Evolutionary conservation across 2,797 vertebrate genomes (phyloP).

Genomic region (Emys orbicularis): DNA sequence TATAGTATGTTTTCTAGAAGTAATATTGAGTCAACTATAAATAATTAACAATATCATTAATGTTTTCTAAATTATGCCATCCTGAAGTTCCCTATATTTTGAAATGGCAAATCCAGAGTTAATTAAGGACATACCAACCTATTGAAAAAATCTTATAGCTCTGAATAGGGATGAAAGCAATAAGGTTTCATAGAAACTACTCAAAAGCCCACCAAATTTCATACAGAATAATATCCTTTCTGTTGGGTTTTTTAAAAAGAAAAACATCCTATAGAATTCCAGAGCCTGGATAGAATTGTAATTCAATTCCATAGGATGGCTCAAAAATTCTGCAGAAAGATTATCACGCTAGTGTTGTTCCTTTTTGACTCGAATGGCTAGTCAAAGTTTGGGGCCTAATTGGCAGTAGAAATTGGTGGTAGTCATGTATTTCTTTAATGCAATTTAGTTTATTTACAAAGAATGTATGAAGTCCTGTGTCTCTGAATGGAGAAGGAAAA

Average conservation of each 20-base stretch:
- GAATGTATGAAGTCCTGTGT: neutral
- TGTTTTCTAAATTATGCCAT: neutral
- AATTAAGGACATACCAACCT: neutral
- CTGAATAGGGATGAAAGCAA: neutral
- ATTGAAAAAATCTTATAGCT: neutral
- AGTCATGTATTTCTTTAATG: neutral
- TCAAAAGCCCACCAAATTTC: neutral
- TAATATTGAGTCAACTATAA: neutral
- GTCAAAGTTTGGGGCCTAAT: neutral
- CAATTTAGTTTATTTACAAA: neutral
- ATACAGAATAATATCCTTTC: neutral
- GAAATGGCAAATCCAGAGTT: neutral
- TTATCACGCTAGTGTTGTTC: neutral
- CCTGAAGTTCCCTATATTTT: neutral
- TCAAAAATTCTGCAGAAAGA: neutral
- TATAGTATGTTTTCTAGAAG: constrained; percentile 6
- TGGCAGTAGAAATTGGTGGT: neutral
- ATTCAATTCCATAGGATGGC: neutral
- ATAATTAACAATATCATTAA: neutral
- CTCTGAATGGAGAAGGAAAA: neutral
- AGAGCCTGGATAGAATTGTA: neutral
- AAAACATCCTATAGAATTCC: neutral
- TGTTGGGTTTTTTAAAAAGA: neutral
- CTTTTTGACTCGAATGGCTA: neutral
- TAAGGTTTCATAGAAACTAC: neutral